Percentiles rank a stretch among this genome's conserved stretches.
phyloP scores from a whole-genome alignment of 1,140 invertebrate species.

The Teleopsis dalmanni region DNA sequence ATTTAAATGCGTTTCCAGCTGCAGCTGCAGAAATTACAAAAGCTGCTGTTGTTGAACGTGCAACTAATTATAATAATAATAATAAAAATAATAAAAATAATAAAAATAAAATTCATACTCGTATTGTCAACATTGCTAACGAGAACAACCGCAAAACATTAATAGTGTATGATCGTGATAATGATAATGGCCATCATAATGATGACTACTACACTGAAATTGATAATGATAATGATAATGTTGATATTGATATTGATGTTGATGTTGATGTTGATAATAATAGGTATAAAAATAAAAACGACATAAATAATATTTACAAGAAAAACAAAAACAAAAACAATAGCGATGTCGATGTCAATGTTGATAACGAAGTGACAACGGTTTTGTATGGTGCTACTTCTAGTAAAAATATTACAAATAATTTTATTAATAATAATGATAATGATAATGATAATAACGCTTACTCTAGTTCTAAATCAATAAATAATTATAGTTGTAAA shows the following conservation, averaged over 20 bases:
- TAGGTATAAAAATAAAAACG: slow-evolving; percentile 10
- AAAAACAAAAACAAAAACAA: neutral
- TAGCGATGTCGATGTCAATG: neutral
- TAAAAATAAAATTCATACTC: no score
- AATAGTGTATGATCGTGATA: neutral
- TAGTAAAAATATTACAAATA: slow-evolving; percentile 14
- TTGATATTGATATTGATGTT: slow-evolving; percentile 6
- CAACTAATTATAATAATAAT: slow-evolving; percentile 3
- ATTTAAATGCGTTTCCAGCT: no score
- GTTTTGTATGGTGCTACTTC: slow-evolving; percentile 17
- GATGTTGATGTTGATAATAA: slow-evolving; percentile 1
- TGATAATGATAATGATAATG: slow-evolving; percentile 6
- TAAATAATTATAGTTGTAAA: slow-evolving; percentile 3
- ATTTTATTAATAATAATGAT: slow-evolving; percentile 10
- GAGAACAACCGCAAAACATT: neutral
- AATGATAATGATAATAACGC: slow-evolving; percentile 7
- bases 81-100: neutral
- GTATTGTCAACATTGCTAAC: no score
- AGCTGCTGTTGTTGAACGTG: no score
- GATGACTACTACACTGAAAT: slow-evolving; percentile 2
- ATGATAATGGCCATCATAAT: slow-evolving; percentile 2
- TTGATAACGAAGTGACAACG: slow-evolving; percentile 13
- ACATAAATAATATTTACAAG: slow-evolving; percentile 1
- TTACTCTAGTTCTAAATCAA: neutral
- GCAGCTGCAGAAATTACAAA: no score